phyloP scores from a whole-genome alignment of 2,888 invertebrate species.

The Heliconius erato region DNA sequence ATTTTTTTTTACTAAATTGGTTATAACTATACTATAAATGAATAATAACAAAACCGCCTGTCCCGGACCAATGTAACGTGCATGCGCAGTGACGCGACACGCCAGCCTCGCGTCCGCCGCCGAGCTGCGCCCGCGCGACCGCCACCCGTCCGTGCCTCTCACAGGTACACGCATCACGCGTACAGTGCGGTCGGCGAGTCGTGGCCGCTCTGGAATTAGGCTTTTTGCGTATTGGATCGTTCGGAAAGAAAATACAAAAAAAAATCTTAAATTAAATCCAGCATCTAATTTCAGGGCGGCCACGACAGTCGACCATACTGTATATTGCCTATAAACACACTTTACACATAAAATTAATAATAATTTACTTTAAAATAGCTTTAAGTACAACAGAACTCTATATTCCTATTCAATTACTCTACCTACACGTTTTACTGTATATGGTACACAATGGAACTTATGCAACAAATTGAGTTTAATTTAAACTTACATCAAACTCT shows the following conservation, averaged over 20 bases:
- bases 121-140: conserved; percentile 71
- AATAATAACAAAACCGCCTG: conserved; percentile 50
- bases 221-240: background rate
- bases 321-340: background rate
- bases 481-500: background rate
- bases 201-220: background rate
- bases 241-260: background rate
- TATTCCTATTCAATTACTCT: background rate
- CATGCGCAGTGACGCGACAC: conserved; percentile 84
- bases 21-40: background rate
- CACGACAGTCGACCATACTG: background rate
- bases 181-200: background rate
- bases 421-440: background rate
- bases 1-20: background rate
- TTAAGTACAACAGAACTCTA: background rate
- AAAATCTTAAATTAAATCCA: no score
- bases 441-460: background rate
- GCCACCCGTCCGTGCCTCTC: conserved; percentile 64
- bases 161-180: conserved; percentile 64
- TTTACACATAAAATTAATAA: background rate
- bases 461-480: conserved; percentile 1
- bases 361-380: background rate
- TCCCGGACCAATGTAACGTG: conserved; percentile 58
- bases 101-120: conserved; percentile 75
- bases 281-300: background rate